Percentiles rank a stretch among this genome's conserved stretches.
These are phyloP conservation scores for Sylvia atricapilla DNA, from an alignment of 2,113 vertebrate species.

Conservation along the genomic window DNA sequence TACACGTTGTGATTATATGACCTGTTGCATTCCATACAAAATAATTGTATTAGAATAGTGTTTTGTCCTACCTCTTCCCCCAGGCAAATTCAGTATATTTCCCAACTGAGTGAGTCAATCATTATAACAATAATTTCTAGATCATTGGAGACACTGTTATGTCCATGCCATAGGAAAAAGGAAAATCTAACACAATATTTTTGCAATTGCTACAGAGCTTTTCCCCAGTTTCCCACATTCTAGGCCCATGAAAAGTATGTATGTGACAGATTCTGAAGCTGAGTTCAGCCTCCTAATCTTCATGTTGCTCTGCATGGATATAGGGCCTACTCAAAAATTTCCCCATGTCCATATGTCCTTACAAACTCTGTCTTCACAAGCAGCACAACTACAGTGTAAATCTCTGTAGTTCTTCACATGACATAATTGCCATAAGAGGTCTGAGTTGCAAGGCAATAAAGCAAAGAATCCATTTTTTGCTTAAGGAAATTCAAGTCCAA, in stretches of 20 bases:
- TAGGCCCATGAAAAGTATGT: neutral
- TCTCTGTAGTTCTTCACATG: neutral
- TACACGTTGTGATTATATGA: neutral
- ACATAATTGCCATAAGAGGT: neutral
- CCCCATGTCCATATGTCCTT: fast-evolving
- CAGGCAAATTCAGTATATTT: neutral
- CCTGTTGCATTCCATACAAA: neutral
- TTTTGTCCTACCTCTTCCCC: neutral
- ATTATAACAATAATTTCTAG: neutral
- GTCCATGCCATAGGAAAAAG: neutral
- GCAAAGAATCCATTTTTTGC: neutral
- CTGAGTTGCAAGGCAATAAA: neutral
- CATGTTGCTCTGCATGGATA: neutral
- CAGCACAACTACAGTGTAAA: neutral
- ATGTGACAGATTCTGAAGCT: neutral
- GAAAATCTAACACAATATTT: neutral
- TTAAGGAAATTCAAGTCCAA: neutral
- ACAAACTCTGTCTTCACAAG: neutral
- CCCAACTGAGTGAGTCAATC: neutral
- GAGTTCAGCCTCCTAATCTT: neutral
- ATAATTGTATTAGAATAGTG: neutral
- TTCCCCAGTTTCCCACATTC: neutral
- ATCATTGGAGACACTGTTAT: neutral
- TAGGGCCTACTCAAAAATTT: neutral
- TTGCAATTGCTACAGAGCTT: neutral